Percentiles rank a stretch among this genome's conserved stretches.
These are phyloP conservation scores for Natator depressus DNA, from an alignment of 2,113 vertebrate species.

Conservation along the genomic window DNA sequence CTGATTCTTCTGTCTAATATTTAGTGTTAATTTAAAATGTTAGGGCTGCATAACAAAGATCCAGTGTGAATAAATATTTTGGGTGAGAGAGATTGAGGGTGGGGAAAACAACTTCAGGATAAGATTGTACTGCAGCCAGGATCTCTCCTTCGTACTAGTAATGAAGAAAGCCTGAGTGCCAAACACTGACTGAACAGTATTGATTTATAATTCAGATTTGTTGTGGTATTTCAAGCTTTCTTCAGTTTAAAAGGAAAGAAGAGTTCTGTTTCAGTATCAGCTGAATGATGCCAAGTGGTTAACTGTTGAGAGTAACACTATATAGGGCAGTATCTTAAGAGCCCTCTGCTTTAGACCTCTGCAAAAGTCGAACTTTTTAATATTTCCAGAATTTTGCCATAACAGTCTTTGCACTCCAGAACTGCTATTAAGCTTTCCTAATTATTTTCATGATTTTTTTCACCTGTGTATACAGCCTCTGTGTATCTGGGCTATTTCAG, in stretches of 20 bases:
- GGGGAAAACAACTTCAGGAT: background rate
- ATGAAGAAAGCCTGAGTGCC: background rate
- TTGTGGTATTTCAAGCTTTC: background rate
- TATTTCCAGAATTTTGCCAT: background rate
- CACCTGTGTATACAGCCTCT: fast-evolving
- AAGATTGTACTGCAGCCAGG: background rate
- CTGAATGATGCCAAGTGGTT: background rate
- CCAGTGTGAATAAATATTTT: background rate
- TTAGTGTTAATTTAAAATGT: background rate
- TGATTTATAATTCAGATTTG: background rate
- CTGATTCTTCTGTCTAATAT: background rate
- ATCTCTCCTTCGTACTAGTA: background rate
- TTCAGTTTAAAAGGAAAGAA: background rate
- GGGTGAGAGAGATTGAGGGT: background rate
- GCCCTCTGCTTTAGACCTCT: background rate
- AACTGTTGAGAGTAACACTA: background rate
- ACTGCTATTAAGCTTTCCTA: background rate
- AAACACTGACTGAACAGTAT: background rate
- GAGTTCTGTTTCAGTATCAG: background rate
- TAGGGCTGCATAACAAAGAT: background rate
- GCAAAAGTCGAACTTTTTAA: background rate
- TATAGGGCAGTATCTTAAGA: background rate
- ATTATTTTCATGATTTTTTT: background rate
- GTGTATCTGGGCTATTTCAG: background rate
- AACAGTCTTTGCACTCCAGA: background rate